Evolutionary conservation across 1,140 invertebrate species (phyloP).

Genomic region (Meloidogyne floridensis): DNA sequence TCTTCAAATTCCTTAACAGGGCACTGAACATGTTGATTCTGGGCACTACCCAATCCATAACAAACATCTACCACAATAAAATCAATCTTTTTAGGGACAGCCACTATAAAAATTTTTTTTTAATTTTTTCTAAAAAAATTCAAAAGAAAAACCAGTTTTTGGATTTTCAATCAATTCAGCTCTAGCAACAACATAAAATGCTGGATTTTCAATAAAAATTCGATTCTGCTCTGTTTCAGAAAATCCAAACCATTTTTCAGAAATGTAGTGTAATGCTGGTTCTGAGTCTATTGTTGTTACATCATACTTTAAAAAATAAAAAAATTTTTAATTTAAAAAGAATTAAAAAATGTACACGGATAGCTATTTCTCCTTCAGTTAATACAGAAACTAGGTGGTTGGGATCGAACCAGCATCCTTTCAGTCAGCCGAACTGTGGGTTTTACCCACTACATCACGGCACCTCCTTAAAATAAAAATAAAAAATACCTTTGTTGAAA

Average conservation of each 20-base stretch:
- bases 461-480: too few relatives aligned
- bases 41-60: slow-evolving; percentile 3
- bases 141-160: neutral
- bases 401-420: too few relatives aligned
- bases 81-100: neutral
- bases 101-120: neutral
- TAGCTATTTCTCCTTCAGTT: too few relatives aligned
- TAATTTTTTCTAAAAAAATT: too few relatives aligned
- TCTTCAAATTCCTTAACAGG: slow-evolving; percentile 8
- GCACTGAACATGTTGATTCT: slow-evolving; percentile 1
- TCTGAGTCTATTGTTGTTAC: slow-evolving; percentile 22
- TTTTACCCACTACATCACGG: too few relatives aligned
- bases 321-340: neutral
- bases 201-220: slow-evolving; percentile 23
- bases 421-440: too few relatives aligned
- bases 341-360: too few relatives aligned
- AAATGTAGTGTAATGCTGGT: slow-evolving; percentile 15
- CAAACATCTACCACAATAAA: slow-evolving; percentile 26
- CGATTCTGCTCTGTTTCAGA: slow-evolving; percentile 17
- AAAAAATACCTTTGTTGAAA: slow-evolving; percentile 20
- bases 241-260: slow-evolving; percentile 27
- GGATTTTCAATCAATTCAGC: slow-evolving; percentile 14
- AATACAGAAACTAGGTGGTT: too few relatives aligned
- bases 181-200: slow-evolving; percentile 20
- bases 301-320: slow-evolving; percentile 24